Evolutionary conservation across 2,797 vertebrate genomes (phyloP), one percentile per base, ranked within the genome.

Genomic region (Manis pentadactyla): DNA sequence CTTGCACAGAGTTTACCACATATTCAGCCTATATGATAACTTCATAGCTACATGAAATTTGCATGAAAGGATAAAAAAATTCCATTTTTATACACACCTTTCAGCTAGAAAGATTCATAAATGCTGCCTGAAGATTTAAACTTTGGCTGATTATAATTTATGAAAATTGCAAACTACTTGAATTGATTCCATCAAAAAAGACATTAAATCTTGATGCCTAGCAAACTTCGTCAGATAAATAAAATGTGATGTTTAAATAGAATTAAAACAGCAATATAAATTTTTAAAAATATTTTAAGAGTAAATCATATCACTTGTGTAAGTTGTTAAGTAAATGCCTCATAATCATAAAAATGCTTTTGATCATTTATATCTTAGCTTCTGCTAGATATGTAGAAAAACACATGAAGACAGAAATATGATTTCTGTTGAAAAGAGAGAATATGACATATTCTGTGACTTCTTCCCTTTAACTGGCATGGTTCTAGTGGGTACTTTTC

Each of bases 101-200:
- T 93, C 71, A 95, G 51, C 61, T 15, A 71, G 83, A 95, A 97
- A 83, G 55, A 97, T 87, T 96, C 87, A 95, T 96, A 97, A 96
- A 85, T 73, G 91, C 29, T 97, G 64, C 59, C 79, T 96, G 82
- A 97, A 97, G 61, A 97, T 82, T 37, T 37, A 37, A 96, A 97
- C 90, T 71, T 87, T 97, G 88, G 73, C 92, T 19, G 37, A 96
- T 81, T 74, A 74, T 95, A 97, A 95, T 97, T 97, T 98, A 97
- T 97, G 92, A 98, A 96, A 93, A 96, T 89, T 97, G 63, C 46
- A 93, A 96, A 97, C 95, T 87, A 96, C 79, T 90, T 98, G 46
- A 97, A 97, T 96, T 94, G 78, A 97, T 97, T 98, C 78, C 85
- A 51, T 34, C 37, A 92, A 96, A 97, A 97, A 95, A 88, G 49